Conservation (phyloP, 2,797 vertebrate species). For the Gymnothorax javanicus region DNA sequence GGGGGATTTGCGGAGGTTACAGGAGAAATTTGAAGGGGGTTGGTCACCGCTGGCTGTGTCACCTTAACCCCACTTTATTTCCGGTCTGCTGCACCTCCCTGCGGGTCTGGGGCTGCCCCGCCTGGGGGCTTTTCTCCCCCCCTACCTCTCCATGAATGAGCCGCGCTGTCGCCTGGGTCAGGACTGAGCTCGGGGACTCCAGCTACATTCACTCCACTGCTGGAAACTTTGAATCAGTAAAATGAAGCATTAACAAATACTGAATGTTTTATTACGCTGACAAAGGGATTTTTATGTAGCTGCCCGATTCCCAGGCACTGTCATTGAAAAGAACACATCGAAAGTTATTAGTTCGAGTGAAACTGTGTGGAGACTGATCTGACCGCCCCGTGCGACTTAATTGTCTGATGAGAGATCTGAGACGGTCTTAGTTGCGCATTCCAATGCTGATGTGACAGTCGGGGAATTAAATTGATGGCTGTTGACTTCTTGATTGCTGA, state of each 20-base stretch:
- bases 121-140: background rate
- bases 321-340: background rate
- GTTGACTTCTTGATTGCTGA: too few relatives aligned
- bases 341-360: background rate
- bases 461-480: too few relatives aligned
- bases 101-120: background rate
- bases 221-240: background rate
- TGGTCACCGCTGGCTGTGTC: background rate
- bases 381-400: background rate
- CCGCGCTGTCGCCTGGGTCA: background rate
- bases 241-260: background rate
- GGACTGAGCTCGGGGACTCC: background rate
- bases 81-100: background rate
- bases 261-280: background rate
- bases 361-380: background rate
- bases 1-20: too few relatives aligned
- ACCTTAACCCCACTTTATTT: conserved; percentile 7
- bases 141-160: background rate
- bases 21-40: background rate
- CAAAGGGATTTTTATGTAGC: background rate
- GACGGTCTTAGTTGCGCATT: too few relatives aligned
- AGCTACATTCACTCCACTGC: background rate
- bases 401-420: too few relatives aligned
- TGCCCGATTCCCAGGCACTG: background rate
- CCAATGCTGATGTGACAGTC: too few relatives aligned